phyloP scores from a whole-genome alignment of 2,888 invertebrate species.

The Pyrrhosoma nymphula region DNA sequence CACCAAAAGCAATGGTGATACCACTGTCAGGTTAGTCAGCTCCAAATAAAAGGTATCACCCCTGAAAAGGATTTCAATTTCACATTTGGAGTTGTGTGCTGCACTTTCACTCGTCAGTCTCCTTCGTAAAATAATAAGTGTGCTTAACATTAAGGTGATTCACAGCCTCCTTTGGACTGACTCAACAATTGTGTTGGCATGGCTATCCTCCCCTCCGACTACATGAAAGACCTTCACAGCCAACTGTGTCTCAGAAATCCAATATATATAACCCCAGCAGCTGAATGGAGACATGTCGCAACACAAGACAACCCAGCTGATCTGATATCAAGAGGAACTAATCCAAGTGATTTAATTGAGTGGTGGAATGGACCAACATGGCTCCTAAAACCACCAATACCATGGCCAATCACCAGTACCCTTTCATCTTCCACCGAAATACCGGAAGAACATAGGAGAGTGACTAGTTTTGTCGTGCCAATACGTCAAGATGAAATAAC shows the following conservation, averaged over 20 bases:
- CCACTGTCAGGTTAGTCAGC: no score
- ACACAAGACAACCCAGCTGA: background rate
- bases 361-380: background rate
- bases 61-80: no score
- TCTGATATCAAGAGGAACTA: background rate
- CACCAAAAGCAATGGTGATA: no score
- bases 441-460: background rate
- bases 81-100: no score
- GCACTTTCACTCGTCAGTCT: no score
- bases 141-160: no score
- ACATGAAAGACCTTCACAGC: background rate
- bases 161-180: constrained; percentile 12
- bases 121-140: no score
- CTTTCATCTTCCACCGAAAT: background rate
- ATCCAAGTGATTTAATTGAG: no score
- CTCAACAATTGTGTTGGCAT: background rate
- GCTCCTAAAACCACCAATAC: background rate
- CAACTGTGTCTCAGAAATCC: background rate
- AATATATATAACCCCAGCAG: background rate
- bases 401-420: background rate
- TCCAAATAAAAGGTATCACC: no score
- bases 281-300: background rate
- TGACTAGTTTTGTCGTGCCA: background rate
- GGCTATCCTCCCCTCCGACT: background rate
- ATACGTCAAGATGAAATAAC: no score